Evolutionary conservation across 2,113 vertebrate species (phyloP).

Genomic region (Marmota monax): DNA sequence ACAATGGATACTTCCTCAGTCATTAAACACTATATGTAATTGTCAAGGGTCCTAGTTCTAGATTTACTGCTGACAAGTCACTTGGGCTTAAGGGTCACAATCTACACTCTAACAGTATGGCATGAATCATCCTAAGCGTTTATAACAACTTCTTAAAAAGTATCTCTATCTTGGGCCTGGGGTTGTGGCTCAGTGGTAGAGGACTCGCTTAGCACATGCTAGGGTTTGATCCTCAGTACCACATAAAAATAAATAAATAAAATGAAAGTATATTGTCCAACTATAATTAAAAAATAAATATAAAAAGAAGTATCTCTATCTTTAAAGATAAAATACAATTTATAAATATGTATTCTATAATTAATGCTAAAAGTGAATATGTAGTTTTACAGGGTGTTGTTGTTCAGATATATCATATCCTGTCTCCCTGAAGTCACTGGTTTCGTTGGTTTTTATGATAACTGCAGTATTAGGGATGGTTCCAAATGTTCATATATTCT

Average conservation of each 20-base stretch:
- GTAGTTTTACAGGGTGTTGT: background rate
- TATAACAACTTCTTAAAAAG: background rate
- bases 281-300: no score
- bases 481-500: constrained; percentile 21
- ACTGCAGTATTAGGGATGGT: background rate
- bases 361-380: background rate
- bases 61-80: background rate
- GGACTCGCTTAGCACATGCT: no score
- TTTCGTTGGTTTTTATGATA: background rate
- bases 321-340: constrained; percentile 13
- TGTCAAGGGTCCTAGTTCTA: background rate
- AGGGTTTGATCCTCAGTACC: no score
- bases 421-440: background rate
- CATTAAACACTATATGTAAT: background rate
- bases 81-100: background rate
- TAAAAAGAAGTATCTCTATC: background rate
- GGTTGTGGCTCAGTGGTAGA: no score
- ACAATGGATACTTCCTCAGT: background rate
- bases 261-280: no score
- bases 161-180: no score
- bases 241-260: no score
- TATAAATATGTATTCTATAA: background rate
- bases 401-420: background rate
- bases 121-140: background rate
- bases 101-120: background rate